Conservation (phyloP, 2,113 vertebrate species). For the Nestor notabilis region DNA sequence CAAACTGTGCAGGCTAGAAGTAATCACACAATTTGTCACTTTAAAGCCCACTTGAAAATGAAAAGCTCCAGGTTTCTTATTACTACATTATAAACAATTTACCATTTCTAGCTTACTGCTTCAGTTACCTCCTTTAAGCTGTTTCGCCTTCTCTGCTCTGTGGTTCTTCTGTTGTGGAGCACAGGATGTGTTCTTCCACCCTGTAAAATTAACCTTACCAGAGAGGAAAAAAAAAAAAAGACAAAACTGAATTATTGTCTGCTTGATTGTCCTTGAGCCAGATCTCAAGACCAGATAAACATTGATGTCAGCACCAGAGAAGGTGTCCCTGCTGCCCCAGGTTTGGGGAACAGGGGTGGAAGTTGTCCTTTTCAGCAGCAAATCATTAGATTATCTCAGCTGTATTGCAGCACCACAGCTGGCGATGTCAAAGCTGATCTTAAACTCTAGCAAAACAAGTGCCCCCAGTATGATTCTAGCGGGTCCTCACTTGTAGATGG, state of each 20-base stretch:
- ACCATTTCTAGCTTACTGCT: neutral
- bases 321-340: neutral
- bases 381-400: neutral
- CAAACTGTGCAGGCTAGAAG: neutral
- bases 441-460: neutral
- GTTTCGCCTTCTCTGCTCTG: neutral
- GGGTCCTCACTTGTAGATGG: neutral
- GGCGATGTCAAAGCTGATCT: neutral
- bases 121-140: neutral
- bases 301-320: neutral
- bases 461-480: neutral
- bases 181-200: neutral
- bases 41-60: constrained; percentile 28
- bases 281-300: neutral
- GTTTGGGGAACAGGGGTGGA: neutral
- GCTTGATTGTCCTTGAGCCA: neutral
- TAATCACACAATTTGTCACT: constrained; percentile 24
- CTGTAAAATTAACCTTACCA: neutral
- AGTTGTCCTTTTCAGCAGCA: neutral
- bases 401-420: neutral
- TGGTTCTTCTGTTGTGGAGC: neutral
- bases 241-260: neutral
- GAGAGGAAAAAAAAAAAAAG: neutral
- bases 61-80: neutral
- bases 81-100: neutral